phyloP scores from a whole-genome alignment of 2,888 invertebrate genomes.

The Aelia acuminata region DNA sequence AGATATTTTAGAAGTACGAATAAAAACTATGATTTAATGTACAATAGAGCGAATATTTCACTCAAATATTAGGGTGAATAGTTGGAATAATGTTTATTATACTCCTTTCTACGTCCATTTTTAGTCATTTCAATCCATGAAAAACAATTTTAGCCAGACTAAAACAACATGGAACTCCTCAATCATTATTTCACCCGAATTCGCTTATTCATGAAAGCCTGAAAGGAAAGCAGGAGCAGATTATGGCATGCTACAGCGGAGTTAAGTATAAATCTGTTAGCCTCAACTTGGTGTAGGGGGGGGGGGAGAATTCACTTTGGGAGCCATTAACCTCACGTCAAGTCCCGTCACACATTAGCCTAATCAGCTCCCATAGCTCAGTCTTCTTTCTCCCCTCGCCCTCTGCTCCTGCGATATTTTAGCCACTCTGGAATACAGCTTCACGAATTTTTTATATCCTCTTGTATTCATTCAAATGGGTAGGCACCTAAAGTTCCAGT shows the following conservation, averaged over 20 bases:
- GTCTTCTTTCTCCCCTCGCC: background rate
- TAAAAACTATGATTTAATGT: too few species aligned
- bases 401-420: background rate
- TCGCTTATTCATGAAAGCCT: background rate
- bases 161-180: background rate
- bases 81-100: too few species aligned
- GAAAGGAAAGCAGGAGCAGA: background rate
- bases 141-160: background rate
- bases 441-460: background rate
- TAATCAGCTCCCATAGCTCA: conserved; percentile 39
- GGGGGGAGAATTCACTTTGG: background rate
- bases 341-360: conserved; percentile 41
- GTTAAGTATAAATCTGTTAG: conserved; percentile 43
- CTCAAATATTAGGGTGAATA: too few species aligned
- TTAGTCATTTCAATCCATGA: too few species aligned
- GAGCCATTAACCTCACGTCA: conserved; percentile 46
- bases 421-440: background rate
- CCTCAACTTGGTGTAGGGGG: background rate
- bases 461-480: background rate
- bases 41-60: too few species aligned
- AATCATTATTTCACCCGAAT: background rate
- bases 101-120: too few species aligned
- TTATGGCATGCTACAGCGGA: conserved; percentile 9
- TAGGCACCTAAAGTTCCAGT: too few species aligned
- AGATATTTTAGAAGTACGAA: too few species aligned